These are phyloP conservation scores for Dryas iulia DNA, from an alignment of 1,140 invertebrate genomes.

Conservation along the genomic window DNA sequence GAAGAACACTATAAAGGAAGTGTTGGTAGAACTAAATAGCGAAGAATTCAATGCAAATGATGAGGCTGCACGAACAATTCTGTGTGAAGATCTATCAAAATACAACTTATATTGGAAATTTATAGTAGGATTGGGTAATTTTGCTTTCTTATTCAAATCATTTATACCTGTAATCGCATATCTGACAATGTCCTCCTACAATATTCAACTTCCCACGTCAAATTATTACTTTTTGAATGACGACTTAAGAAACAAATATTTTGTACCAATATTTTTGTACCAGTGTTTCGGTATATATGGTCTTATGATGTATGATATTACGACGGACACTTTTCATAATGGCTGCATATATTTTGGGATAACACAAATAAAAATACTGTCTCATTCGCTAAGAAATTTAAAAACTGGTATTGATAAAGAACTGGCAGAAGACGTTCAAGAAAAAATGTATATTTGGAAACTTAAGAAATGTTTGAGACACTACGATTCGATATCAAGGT, in stretches of 20 bases:
- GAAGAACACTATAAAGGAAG: constrained; percentile 20
- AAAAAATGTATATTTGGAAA: no score
- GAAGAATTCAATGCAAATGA: constrained; percentile 31
- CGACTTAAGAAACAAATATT: constrained; percentile 30
- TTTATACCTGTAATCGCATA: constrained; percentile 19
- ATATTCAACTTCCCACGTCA: constrained; percentile 20
- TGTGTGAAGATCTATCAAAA: constrained; percentile 16
- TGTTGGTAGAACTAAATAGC: constrained; percentile 31
- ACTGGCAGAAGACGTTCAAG: neutral
- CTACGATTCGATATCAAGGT: constrained; percentile 26
- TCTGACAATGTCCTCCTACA: neutral
- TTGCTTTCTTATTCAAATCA: constrained; percentile 10
- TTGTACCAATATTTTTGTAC: constrained; percentile 29
- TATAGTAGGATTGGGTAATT: constrained; percentile 21
- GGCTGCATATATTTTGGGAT: constrained; percentile 35
- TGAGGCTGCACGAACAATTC: constrained; percentile 15
- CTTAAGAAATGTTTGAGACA: constrained; percentile 25
- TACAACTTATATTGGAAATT: constrained; percentile 29
- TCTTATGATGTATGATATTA: constrained; percentile 37
- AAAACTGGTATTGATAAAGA: constrained; percentile 4
- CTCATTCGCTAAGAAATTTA: constrained; percentile 16
- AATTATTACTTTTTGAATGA: constrained; percentile 38
- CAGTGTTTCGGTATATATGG: constrained; percentile 36
- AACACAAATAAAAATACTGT: constrained; percentile 36
- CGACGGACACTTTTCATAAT: constrained; percentile 33